Conservation (phyloP, 2,113 vertebrate genomes). For the Oxyruncus cristatus region DNA sequence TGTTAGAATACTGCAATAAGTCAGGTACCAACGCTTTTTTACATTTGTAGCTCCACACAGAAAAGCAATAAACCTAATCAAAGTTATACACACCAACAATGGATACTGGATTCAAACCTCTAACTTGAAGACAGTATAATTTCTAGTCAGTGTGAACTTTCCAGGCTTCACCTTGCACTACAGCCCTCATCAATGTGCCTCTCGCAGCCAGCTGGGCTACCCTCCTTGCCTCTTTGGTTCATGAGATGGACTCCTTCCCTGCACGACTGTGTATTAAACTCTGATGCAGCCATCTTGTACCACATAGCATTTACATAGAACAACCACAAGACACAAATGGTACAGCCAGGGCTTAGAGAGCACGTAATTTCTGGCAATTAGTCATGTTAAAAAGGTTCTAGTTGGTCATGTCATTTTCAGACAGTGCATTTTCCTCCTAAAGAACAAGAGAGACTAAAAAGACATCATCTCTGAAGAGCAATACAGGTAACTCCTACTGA, state of each 20-base stretch:
- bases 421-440: background rate
- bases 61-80: background rate
- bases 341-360: background rate
- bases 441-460: background rate
- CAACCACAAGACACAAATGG: background rate
- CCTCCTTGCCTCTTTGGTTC: background rate
- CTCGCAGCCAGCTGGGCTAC: rapidly evolving
- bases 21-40: background rate
- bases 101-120: background rate
- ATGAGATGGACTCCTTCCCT: background rate
- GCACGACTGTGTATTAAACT: background rate
- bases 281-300: rapidly evolving
- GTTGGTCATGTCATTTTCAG: background rate
- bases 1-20: background rate
- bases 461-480: background rate
- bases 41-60: background rate
- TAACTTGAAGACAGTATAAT: background rate
- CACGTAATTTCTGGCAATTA: background rate
- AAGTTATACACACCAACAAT: background rate
- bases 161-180: background rate
- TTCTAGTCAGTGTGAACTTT: background rate
- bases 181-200: background rate
- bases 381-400: background rate
- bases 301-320: background rate
- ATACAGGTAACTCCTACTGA: background rate